Evolutionary conservation across 2,797 vertebrate species (phyloP), one percentile per base, ranked within the genome.

Genomic region (Sebastes reedi): DNA sequence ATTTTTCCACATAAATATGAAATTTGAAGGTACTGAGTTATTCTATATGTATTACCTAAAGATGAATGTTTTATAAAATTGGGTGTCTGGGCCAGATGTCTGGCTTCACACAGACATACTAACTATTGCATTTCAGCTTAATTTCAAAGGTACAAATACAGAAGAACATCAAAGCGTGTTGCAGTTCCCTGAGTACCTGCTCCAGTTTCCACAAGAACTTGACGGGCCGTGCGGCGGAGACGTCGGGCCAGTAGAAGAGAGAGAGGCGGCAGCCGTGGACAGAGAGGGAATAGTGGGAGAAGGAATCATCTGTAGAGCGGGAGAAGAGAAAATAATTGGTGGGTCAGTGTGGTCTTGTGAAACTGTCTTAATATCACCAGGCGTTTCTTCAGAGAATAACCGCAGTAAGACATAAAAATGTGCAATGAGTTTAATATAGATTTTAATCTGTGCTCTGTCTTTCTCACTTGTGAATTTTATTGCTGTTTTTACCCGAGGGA

Each of bases 161-260:
- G 55, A 67, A 60, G 81, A 75, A 67, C 84, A 80, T 83, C 75
- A 75, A 81, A 82, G 84, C 76, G 77, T 8, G 22, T 13, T 36
- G 61, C 76, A 22, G 58, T 13, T 83, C 83, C 71, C 61, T 42
- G 71, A 91, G 95, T 95, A 99, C 98, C 98, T 99, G 98, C 89
- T 99, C 98, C 84, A 99, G 94, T 94, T 99, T 99, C 98, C 98
- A 99, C 82, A 99, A 96, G 93, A 99, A 99, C 92, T 99, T 99
- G 90, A 99, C 98, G 0, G 98, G 98, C 56, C 97, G 97, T 0
- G 98, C 97, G 0, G 97, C 97, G 2, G 97, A 97, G 70, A 99
- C 96, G 70, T 99, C 93, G 0, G 98, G 97, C 98, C 98, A 99
- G 91, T 99, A 99, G 87, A 99, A 98, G 83, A 99, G 98, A 66